These are phyloP conservation scores for Perognathus longimembris DNA, from an alignment of 2,113 vertebrate species.

Conservation along the genomic window DNA sequence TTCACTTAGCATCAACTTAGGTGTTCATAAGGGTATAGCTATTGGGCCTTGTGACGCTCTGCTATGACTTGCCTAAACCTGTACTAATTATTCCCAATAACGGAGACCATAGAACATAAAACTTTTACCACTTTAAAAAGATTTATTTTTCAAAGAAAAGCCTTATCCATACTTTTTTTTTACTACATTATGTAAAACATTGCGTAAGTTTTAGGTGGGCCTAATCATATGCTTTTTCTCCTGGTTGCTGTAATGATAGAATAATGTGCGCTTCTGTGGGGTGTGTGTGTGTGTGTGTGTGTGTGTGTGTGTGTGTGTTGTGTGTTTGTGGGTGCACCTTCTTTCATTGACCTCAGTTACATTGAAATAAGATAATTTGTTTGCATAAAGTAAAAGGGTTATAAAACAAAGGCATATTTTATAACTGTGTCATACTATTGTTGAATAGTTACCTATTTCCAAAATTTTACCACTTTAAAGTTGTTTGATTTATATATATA, in stretches of 20 bases:
- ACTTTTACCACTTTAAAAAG: not conserved
- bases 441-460: not conserved
- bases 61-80: no score
- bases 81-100: no score
- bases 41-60: no score
- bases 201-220: not conserved
- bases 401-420: not conserved
- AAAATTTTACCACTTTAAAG: constrained; percentile 33
- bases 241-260: not conserved
- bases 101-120: no score
- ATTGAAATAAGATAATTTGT: constrained; percentile 22
- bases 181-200: not conserved
- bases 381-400: constrained; percentile 4
- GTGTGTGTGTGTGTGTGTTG: not conserved
- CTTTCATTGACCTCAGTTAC: not conserved
- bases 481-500: not conserved
- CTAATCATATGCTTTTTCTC: not conserved
- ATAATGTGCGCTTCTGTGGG: not conserved
- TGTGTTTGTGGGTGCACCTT: not conserved
- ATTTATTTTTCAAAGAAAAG: constrained; percentile 17
- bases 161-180: not conserved
- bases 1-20: no score
- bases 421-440: not conserved
- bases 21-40: no score
- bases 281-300: not conserved